These are phyloP conservation scores for Tiliacea aurago DNA, from an alignment of 2,888 invertebrate species.

Conservation along the genomic window DNA sequence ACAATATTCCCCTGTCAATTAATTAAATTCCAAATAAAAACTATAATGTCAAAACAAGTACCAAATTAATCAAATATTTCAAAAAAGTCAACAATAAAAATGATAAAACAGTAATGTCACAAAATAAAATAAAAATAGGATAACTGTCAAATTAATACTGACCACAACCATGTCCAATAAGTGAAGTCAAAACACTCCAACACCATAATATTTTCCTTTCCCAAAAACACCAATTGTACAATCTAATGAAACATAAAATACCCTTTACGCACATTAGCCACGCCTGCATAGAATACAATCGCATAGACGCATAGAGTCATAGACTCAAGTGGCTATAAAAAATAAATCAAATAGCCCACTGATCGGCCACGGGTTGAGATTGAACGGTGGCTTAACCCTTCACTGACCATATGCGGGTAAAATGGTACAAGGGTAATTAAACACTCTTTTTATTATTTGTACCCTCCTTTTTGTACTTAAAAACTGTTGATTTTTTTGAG, in stretches of 20 bases:
- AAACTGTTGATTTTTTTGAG: background rate
- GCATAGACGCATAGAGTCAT: conserved; percentile 62
- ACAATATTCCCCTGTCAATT: too few species aligned
- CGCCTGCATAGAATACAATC: conserved; percentile 82
- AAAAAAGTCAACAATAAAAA: too few species aligned
- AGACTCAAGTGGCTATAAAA: conserved; percentile 78
- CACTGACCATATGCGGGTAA: conserved; percentile 78
- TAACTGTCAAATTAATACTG: too few species aligned
- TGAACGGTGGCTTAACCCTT: conserved; percentile 71
- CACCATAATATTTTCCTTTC: background rate
- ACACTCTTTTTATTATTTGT: conserved; percentile 38
- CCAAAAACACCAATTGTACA: conserved; percentile 36
- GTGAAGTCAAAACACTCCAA: background rate
- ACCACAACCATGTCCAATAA: background rate
- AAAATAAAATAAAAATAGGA: too few species aligned
- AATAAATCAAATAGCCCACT: conserved; percentile 81
- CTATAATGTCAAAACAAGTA: too few species aligned
- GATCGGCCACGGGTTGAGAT: conserved; percentile 74
- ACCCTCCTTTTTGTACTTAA: background rate
- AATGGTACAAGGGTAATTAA: conserved; percentile 70
- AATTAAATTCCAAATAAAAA: too few species aligned
- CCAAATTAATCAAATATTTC: too few species aligned
- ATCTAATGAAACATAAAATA: conserved; percentile 55
- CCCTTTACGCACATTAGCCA: conserved; percentile 76
- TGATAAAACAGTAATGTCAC: too few species aligned